Base-by-base conservation (phyloP, 2,113 vertebrate genomes). In the Cygnus buccinator region DNA sequence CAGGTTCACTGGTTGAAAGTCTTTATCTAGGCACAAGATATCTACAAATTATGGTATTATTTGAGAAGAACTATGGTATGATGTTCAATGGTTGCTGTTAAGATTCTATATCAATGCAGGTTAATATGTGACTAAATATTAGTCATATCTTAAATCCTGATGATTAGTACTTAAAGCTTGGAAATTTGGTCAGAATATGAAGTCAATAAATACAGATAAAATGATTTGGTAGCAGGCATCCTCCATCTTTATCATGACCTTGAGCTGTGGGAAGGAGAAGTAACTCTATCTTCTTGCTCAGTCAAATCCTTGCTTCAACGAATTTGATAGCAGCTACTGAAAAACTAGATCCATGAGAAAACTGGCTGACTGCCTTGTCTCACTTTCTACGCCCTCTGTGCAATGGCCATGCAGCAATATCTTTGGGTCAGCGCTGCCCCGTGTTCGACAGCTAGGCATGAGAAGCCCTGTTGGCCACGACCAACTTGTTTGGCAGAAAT, bases 341-440 rank as follows among this genome's bases (percentile, higher is more conserved):
- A 96, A 96, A 96, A 92, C 94, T 94, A 96, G 95, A 97, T 91
- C 95, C 95, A 95, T 96, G 94, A 97, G 95, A 97, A 97, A 96
- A 94, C 0, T n/a, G 95, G 80, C 86, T 84, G 77, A 4, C 76
- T 73, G 84, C 91, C 78, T 79, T 8, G 1, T 54, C 93, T 96
- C 87, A 5, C 62, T 94, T 95, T 97, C 87, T 81, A 66, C 37
- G 0, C 86, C 84, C 70, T 82, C 46, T 3, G 37, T 5, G 73
- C 58, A 6, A 10, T 7, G 39, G 71, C 75, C 20, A 2, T 0
- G 3, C 83, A 68, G 92, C 80, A 28, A 0, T 50, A 37, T 18
- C 83, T 84, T 39, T 29, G 52, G 29, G 63, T 59, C 9, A 8
- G 61, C 31, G 61, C 85, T 72, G 84, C 21, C 46, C 80, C 7